These are phyloP conservation scores for Colletes collaris DNA, from an alignment of 2,888 invertebrate genomes.

Conservation along the genomic window DNA sequence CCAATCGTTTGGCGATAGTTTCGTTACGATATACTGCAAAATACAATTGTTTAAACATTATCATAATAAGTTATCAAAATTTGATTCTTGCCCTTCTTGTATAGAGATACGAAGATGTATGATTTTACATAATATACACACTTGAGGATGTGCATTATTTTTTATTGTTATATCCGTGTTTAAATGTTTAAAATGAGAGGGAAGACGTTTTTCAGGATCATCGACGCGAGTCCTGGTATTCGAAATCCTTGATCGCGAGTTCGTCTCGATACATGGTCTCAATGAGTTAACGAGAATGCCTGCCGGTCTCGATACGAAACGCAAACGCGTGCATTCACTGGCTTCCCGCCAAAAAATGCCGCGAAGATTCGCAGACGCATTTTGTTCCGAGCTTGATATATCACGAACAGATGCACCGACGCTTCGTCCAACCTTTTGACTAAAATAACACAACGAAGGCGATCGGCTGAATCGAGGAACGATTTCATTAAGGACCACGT, in stretches of 20 bases:
- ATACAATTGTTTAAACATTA: too few species aligned
- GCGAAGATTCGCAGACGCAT: conserved; percentile 68
- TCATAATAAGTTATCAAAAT: too few species aligned
- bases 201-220: too few species aligned
- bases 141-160: too few species aligned
- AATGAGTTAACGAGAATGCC: conserved; percentile 37
- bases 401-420: conserved; percentile 75
- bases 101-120: too few species aligned
- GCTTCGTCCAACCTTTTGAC: conserved; percentile 52
- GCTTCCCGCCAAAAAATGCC: conserved; percentile 68
- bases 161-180: too few species aligned
- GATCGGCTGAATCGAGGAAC: conserved; percentile 27
- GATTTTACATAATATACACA: too few species aligned
- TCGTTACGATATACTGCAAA: too few species aligned
- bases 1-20: too few species aligned
- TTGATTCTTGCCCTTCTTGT: too few species aligned
- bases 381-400: conserved; percentile 75
- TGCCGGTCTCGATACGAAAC: conserved; percentile 10
- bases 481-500: conserved; percentile 48
- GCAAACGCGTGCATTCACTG: conserved; percentile 53
- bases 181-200: too few species aligned
- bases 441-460: conserved; percentile 65
- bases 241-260: neutral
- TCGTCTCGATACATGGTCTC: neutral
- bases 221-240: neutral